phyloP scores from a whole-genome alignment of 1,140 invertebrate species.

The Drosophila persimilis region DNA sequence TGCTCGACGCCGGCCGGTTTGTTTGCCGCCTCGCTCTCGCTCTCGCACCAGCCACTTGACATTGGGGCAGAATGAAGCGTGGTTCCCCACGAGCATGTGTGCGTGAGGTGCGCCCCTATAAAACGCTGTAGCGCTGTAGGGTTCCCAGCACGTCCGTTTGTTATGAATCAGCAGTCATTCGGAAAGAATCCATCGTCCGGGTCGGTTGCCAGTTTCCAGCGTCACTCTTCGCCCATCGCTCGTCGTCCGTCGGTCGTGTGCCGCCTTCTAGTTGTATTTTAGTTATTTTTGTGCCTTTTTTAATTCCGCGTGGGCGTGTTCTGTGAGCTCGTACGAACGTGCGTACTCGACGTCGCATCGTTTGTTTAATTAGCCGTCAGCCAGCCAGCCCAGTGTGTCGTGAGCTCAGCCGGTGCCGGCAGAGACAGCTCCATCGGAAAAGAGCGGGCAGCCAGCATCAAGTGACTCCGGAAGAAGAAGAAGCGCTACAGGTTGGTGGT shows the following conservation, averaged over 20 bases:
- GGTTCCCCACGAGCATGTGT: slow-evolving; percentile 20
- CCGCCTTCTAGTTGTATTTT: slow-evolving; percentile 25
- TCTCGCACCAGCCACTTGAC: slow-evolving; percentile 50
- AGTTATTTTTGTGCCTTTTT: slow-evolving; percentile 7
- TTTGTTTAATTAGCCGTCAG: slow-evolving; percentile 33
- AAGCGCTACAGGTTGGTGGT: slow-evolving; percentile 67
- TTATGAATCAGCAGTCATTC: slow-evolving; percentile 70
- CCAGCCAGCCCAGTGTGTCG: slow-evolving; percentile 1
- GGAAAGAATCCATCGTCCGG: slow-evolving; percentile 58
- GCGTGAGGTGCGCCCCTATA: slow-evolving; percentile 32
- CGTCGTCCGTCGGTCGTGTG: slow-evolving; percentile 40
- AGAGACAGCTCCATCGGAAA: slow-evolving; percentile 15
- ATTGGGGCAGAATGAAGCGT: slow-evolving; percentile 50
- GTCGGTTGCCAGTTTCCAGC: slow-evolving; percentile 40
- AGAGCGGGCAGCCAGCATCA: background rate
- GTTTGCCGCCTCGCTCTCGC: slow-evolving; percentile 52
- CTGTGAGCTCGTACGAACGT: background rate
- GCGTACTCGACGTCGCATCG: too few species aligned
- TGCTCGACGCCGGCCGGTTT: slow-evolving; percentile 66
- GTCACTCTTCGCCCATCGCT: background rate
- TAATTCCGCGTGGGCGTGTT: slow-evolving; percentile 39
- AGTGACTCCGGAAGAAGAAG: slow-evolving; percentile 20
- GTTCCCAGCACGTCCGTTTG: slow-evolving; percentile 38
- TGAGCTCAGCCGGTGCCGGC: slow-evolving; percentile 19
- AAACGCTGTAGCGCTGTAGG: slow-evolving; percentile 41